These are phyloP conservation scores for Conus canariensis DNA, from an alignment of 2,888 invertebrate genomes.

Conservation along the genomic window DNA sequence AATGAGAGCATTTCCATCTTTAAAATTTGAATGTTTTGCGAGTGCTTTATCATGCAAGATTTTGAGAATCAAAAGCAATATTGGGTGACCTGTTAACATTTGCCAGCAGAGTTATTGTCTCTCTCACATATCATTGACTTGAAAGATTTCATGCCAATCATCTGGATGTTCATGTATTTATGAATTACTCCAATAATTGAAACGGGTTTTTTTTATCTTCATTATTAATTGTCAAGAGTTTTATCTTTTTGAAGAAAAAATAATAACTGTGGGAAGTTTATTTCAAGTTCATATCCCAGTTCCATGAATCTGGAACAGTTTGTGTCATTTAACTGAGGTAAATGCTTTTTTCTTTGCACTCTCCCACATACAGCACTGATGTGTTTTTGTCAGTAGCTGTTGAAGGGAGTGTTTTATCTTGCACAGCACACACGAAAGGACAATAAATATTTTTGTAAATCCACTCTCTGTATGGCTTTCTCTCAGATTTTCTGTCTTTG, in stretches of 20 bases:
- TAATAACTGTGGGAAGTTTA: neutral
- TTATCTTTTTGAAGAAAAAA: too few relatives aligned
- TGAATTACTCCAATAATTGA: constrained; percentile 15
- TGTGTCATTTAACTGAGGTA: neutral
- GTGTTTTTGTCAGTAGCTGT: neutral
- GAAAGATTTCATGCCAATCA: neutral
- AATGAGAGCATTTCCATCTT: constrained; percentile 1
- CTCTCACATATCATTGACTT: constrained; percentile 21
- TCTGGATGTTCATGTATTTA: neutral
- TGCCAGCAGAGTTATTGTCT: constrained; percentile 2
- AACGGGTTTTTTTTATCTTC: constrained; percentile 11
- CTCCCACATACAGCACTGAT: neutral
- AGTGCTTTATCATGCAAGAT: constrained; percentile 13
- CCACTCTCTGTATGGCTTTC: neutral
- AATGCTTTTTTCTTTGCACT: neutral
- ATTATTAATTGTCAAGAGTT: neutral
- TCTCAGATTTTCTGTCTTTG: neutral
- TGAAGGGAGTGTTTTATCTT: neutral
- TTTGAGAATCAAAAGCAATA: constrained; percentile 23
- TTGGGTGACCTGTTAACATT: constrained; percentile 7
- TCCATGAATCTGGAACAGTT: neutral
- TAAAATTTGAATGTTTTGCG: neutral
- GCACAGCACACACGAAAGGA: neutral
- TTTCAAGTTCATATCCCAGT: neutral
- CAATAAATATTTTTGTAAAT: constrained; percentile 25